Evolutionary conservation across 2,888 invertebrate species (phyloP).

Genomic region (Drosophila mercatorum): DNA sequence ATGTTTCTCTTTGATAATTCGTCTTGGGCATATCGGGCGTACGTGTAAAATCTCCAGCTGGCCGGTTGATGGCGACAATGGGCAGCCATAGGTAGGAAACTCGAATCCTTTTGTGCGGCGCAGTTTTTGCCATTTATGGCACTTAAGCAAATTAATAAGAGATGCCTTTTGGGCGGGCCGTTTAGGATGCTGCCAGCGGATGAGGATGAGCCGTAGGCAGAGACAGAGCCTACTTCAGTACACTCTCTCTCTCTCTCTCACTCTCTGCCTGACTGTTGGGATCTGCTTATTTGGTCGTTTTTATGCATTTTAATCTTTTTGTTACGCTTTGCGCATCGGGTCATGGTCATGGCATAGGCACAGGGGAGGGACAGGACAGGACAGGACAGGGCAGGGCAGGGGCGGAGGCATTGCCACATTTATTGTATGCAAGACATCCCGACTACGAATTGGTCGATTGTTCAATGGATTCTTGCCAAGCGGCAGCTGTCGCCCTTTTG

Average conservation of each 20-base stretch:
- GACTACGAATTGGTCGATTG: constrained; percentile 75
- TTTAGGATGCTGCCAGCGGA: constrained; percentile 13
- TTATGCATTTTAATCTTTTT: constrained; percentile 72
- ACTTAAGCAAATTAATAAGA: constrained; percentile 80
- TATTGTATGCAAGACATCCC: constrained; percentile 24
- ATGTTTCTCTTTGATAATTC: constrained; percentile 54
- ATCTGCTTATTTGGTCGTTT: constrained; percentile 40
- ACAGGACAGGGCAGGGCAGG: background rate
- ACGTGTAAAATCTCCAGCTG: constrained; percentile 72
- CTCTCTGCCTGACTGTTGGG: background rate
- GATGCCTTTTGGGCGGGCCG: constrained; percentile 54
- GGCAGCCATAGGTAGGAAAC: constrained; percentile 51
- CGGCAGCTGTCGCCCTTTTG: constrained; percentile 71
- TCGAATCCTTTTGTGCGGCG: constrained; percentile 64
- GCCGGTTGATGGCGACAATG: constrained; percentile 52
- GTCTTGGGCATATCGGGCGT: constrained; percentile 68
- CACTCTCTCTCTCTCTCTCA: background rate
- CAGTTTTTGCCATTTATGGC: constrained; percentile 69
- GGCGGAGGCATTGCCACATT: constrained; percentile 14
- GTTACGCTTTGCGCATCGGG: constrained; percentile 50
- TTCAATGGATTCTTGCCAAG: constrained; percentile 70
- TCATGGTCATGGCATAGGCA: constrained; percentile 14
- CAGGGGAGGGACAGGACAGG: background rate
- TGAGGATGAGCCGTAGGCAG: constrained; percentile 1
- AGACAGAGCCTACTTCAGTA: no score